Evolutionary conservation across 1,140 invertebrate genomes (phyloP).

Genomic region (Agraylea sexmaculata): DNA sequence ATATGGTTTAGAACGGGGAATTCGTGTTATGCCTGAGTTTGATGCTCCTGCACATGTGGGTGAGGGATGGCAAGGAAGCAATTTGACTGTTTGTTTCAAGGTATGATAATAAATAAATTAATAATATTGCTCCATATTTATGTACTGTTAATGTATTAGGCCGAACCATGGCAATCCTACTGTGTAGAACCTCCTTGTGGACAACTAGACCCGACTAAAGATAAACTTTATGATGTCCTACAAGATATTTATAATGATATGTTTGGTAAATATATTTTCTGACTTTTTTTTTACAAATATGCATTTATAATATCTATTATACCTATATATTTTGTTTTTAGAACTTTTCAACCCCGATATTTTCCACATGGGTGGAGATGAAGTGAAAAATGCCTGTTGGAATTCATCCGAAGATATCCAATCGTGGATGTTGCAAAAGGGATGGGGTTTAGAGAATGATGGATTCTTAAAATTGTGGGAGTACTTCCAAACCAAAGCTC

Average conservation of each 20-base stretch:
- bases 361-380: conserved; percentile 85
- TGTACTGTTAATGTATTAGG: conserved; percentile 31
- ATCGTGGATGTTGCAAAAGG: conserved; percentile 54
- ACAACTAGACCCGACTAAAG: conserved; percentile 67
- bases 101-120: conserved; percentile 18
- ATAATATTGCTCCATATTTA: background rate
- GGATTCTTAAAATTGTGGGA: conserved; percentile 67
- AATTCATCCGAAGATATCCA: conserved; percentile 53
- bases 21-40: conserved; percentile 72
- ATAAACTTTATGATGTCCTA: conserved; percentile 60
- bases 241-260: conserved; percentile 59
- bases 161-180: conserved; percentile 62
- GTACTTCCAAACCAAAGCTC: conserved; percentile 57
- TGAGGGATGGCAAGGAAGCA: conserved; percentile 71
- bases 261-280: conserved; percentile 32
- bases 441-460: conserved; percentile 43
- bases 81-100: conserved; percentile 53
- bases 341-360: conserved; percentile 57
- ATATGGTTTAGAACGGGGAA: conserved; percentile 58
- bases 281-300: background rate
- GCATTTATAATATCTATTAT: background rate
- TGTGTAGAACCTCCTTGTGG: conserved; percentile 82
- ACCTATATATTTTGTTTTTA: conserved; percentile 21
- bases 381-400: conserved; percentile 69
- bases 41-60: conserved; percentile 81